Evolutionary conservation across 2,797 vertebrate genomes (phyloP).

Genomic region (Micropoecilia bifurca): DNA sequence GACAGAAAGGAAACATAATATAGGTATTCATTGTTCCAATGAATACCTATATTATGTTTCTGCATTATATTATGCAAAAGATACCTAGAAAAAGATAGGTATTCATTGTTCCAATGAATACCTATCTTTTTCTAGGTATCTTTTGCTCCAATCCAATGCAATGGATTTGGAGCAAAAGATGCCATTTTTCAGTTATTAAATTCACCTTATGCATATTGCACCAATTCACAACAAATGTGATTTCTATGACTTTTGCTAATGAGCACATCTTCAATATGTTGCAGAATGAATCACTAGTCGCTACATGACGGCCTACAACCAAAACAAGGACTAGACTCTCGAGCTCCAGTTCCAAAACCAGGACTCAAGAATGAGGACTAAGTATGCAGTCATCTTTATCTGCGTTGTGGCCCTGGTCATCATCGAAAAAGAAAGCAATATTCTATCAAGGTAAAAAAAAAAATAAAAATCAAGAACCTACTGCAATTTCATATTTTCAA

Average conservation of each 20-base stretch:
- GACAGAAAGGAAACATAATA: too few relatives aligned
- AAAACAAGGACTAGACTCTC: constrained; percentile 36
- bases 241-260: background rate
- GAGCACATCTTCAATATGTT: constrained; percentile 3
- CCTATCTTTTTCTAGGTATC: too few relatives aligned
- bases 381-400: constrained; percentile 90
- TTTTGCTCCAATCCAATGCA: too few relatives aligned
- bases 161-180: background rate
- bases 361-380: constrained; percentile 90
- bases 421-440: constrained; percentile 97
- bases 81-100: too few relatives aligned
- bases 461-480: constrained; percentile 39
- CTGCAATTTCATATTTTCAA: background rate
- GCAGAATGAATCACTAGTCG: constrained; percentile 63
- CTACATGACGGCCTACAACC: constrained; percentile 45
- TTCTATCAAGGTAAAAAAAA: constrained; percentile 92
- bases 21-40: too few relatives aligned
- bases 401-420: constrained; percentile 90
- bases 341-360: constrained; percentile 36
- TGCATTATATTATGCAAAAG: too few relatives aligned
- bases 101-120: too few relatives aligned
- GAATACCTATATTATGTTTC: too few relatives aligned
- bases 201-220: background rate
- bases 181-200: background rate
- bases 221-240: background rate